These are phyloP conservation scores for Scartelaos histophorus DNA, from an alignment of 2,113 vertebrate genomes.

Conservation along the genomic window DNA sequence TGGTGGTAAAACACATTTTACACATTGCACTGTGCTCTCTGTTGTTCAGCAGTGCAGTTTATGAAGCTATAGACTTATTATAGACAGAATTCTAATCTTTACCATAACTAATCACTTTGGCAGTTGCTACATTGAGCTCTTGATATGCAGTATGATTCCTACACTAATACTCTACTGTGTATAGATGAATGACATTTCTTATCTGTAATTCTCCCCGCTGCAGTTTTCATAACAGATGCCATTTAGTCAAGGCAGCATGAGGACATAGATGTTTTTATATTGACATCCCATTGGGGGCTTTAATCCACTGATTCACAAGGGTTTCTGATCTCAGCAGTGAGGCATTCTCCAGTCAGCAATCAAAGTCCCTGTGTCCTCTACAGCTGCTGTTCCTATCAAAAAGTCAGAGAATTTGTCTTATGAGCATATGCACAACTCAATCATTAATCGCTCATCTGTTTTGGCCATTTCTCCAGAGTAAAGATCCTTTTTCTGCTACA, in stretches of 20 bases:
- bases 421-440: constrained; percentile 56
- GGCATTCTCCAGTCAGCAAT: constrained; percentile 43
- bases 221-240: constrained; percentile 49
- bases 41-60: not conserved
- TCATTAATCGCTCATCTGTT: constrained; percentile 45
- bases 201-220: constrained; percentile 53
- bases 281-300: constrained; percentile 34
- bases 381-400: constrained; percentile 56
- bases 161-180: constrained; percentile 41
- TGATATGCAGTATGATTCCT: constrained; percentile 35
- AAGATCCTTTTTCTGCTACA: constrained; percentile 34
- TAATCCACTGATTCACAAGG: constrained; percentile 52
- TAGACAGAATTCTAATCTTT: constrained; percentile 49
- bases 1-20: not conserved
- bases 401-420: constrained; percentile 36
- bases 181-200: constrained; percentile 60
- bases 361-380: constrained; percentile 51
- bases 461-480: constrained; percentile 38
- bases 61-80: constrained; percentile 6
- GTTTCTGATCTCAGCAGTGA: constrained; percentile 51
- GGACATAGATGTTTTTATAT: constrained; percentile 12
- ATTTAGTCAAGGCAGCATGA: constrained; percentile 37
- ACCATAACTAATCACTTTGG: constrained; percentile 57
- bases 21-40: not conserved
- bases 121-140: constrained; percentile 37